Base-by-base conservation (phyloP, 2,113 vertebrate genomes). In the Psilopsiagon aymara region DNA sequence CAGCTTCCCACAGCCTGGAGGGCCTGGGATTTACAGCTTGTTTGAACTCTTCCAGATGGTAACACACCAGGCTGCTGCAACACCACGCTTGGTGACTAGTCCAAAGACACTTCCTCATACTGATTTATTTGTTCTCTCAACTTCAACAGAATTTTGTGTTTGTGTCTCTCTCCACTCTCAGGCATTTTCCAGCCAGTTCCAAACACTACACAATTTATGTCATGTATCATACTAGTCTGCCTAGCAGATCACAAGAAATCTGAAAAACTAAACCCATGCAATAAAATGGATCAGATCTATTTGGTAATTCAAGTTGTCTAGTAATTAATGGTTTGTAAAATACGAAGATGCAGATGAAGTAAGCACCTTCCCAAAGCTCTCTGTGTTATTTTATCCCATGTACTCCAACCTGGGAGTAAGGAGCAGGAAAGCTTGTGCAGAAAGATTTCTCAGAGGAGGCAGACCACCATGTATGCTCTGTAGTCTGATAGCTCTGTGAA, bases 91-190 rank as follows among this genome's bases (percentile, higher is more conserved):
- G 82, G 35, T 88, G 95, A 47, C 44, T 89, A 85, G 51, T 97
- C 97, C 92, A 96, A 95, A 92, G 62, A 37, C 82, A 89, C 88
- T 97, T 97, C 89, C 82, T 97, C 75, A 44, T 33, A 73, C 64
- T 94, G 91, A 97, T 97, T 97, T 96, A 90, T 97, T 96, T 97
- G 73, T 97, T 94, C 79, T 87, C 86, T 97, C 82, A 92, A 29
- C 75, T 86, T 75, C 90, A 89, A 52, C 49, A 70, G n/a, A 52
- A 49, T 55, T 85, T 59, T 67, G 13, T 77, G 53, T 88, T 78
- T 93, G 63, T 44, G 15, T 81, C 31, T 92, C 67, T 84, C 20
- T 70, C 20, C 57, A 19, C 33, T 86, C 16, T 52, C 52, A 55
- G 43, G 27, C 6, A 13, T 78, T 86, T 88, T 81, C 49, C 43